Base-by-base conservation (phyloP, 2,888 invertebrate genomes). In the Gasteruption jaculator region DNA sequence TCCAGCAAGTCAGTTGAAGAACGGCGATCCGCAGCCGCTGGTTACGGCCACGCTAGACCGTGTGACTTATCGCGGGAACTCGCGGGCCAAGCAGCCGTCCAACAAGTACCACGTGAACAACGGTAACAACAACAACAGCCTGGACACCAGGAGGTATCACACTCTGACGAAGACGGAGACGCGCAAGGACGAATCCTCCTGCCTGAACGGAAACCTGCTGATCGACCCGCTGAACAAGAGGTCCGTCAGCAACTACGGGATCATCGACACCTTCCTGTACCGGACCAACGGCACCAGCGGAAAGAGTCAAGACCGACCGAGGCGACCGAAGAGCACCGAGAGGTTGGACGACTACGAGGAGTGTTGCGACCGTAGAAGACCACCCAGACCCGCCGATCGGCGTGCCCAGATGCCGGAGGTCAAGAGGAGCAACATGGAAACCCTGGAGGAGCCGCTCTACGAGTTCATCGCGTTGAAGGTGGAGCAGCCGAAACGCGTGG, bases 1-100 rank as follows among this genome's bases (percentile, higher is more conserved):
- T 31, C 18, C 37, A 29, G 49, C 25, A 22, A 52, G 29, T 31
- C 48, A 55, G 14, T 15, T 49, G 8, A 25, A 50, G 5, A 57
- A 59, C 15, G 54, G 53, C 14, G 56, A 55, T 3, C 49, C 42
- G 2, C 54, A 65, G 5, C 57, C 55, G 1, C 43, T 63, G 5
- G 59, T 62, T 38, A 65, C 68, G 1, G 65, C 63, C 0, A 70
- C 69, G 1, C 53, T 70, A 20, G 70, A 70, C 44, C 52, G 69
- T 20, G 56, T 61, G 19, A 65, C 61, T 24, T 68, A 64, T 33
- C 62, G 62, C 2, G 58, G 53, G 2, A 61, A 60, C 41, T 45
- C 58, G 4, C 57, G 57, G 7, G 66, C 63, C 27, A 56, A 61
- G 11, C 60, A 60, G 32, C 27, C 51, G 1, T 54, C 50, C 4